Base-by-base conservation (phyloP, 2,797 vertebrate species). In the Hipposideros larvatus region DNA sequence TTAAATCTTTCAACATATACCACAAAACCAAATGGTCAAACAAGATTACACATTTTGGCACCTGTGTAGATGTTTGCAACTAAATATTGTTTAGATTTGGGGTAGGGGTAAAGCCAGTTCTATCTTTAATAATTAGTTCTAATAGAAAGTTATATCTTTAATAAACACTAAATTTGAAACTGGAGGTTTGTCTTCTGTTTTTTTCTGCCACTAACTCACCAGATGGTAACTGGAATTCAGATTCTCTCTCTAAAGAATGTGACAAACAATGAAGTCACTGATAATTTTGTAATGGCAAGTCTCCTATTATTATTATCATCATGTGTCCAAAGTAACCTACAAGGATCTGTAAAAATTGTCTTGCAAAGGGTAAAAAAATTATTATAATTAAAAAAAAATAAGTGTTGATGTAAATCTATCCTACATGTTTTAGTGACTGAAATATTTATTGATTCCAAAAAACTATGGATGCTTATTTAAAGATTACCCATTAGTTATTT, bases 121-220 rank as follows among this genome's bases (percentile, higher is more conserved):
- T 75, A 18, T 87, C 55, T 87, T 87, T 68, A 63, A 79, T 87
- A 90, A 87, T 10, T 31, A 37, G 37, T 37, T 37, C 37, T 37
- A 37, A 37, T 37, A 37, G 37, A 37, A 37, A 37, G 37, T 37
- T 37, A 37, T 37, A 37, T 37, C 37, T 37, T 37, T 37, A 37
- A 37, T 37, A 96, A 84, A 74, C 31, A 61, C 4, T 59, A 91
- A 55, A 84, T 53, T 70, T 95, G 41, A 94, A 87, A 83, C 22
- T 21, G 28, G 34, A 87, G 18, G 5, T 87, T 61, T 78, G 63
- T 18, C 10, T 74, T 41, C 59, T 84, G 5, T 18, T 88, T n/a
- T 85, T 66, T 59, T 48, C n/a, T 63, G 48, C 7, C 34, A 53
- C 19, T 24, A 75, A 65, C 28, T 93, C 43, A 21, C 51, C 70